Conservation (phyloP, 2,113 vertebrate species). For the Barbus barbus region DNA sequence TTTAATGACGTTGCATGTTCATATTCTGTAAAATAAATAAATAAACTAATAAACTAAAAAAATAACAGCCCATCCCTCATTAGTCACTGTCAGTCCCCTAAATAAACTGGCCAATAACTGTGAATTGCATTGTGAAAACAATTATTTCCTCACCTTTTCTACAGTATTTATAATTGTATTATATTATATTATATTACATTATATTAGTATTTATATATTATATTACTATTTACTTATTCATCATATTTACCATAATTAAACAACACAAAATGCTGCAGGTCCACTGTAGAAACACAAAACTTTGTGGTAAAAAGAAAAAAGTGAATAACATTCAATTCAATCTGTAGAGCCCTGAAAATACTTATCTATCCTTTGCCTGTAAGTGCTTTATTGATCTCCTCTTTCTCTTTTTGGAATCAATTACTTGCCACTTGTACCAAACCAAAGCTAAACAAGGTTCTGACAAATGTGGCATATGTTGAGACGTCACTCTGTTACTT, state of each 20-base stretch:
- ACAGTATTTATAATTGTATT: not conserved
- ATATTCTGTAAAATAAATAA: not conserved
- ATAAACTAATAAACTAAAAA: not conserved
- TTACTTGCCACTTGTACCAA: not conserved
- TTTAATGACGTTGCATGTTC: not conserved
- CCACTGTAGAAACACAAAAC: not conserved
- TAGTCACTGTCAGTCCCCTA: not conserved
- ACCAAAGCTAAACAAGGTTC: not conserved
- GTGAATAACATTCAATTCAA: not conserved
- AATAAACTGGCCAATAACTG: not conserved
- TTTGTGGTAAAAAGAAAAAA: not conserved
- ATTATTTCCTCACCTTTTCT: not conserved
- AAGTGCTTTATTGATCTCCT: not conserved
- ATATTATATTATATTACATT: not conserved
- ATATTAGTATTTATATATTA: not conserved
- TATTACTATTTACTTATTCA: not conserved
- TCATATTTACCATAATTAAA: not conserved
- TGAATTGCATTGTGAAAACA: not conserved
- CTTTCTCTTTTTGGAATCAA: conserved; percentile 3
- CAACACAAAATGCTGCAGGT: not conserved
- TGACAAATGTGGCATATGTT: not conserved
- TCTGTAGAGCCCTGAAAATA: not conserved
- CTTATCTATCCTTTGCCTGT: not conserved
- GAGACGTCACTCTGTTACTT: not conserved
- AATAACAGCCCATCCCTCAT: not conserved